phyloP scores from a whole-genome alignment of 2,797 vertebrate genomes.

The Galaxias olidus region DNA sequence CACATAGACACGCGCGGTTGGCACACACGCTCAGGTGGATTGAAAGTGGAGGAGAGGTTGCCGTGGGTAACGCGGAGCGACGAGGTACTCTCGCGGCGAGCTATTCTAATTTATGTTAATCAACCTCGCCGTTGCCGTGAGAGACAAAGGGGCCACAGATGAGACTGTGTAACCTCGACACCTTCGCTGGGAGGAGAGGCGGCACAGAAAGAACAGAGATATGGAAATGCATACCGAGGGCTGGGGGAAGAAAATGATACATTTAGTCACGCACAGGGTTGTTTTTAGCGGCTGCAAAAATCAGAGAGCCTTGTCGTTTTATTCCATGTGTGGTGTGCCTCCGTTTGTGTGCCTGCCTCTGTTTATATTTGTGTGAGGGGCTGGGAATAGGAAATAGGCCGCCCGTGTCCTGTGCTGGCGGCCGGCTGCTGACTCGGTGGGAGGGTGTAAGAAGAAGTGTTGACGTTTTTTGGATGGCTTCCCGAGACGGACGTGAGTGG shows the following conservation, averaged over 20 bases:
- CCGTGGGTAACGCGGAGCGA: slow-evolving; percentile 77
- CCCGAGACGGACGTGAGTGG: slow-evolving; percentile 64
- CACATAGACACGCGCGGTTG: background rate
- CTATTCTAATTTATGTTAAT: slow-evolving; percentile 85
- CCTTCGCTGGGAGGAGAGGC: slow-evolving; percentile 45
- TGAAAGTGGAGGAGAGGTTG: slow-evolving; percentile 70
- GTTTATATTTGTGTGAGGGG: slow-evolving; percentile 7
- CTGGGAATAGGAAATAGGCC: slow-evolving; percentile 30
- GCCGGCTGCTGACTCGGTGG: slow-evolving; percentile 41
- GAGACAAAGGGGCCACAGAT: slow-evolving; percentile 78
- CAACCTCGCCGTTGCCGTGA: slow-evolving; percentile 72
- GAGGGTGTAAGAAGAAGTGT: slow-evolving; percentile 32
- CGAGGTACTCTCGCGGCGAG: slow-evolving; percentile 75
- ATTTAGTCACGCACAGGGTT: slow-evolving; percentile 68
- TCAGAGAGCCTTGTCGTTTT: slow-evolving; percentile 15
- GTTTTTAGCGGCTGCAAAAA: slow-evolving; percentile 63
- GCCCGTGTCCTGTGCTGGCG: slow-evolving; percentile 55
- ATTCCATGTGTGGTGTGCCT: slow-evolving; percentile 44
- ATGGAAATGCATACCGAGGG: slow-evolving; percentile 43
- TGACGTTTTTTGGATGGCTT: slow-evolving; percentile 64
- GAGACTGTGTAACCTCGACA: slow-evolving; percentile 73
- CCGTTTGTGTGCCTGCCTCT: slow-evolving; percentile 13
- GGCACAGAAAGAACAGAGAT: slow-evolving; percentile 21
- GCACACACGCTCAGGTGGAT: slow-evolving; percentile 57
- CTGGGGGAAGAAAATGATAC: slow-evolving; percentile 69